Percentiles rank a stretch among this genome's conserved stretches.
These are phyloP conservation scores for Didymodactylos carnosus DNA, from an alignment of 2,888 invertebrate genomes.

Conservation along the genomic window DNA sequence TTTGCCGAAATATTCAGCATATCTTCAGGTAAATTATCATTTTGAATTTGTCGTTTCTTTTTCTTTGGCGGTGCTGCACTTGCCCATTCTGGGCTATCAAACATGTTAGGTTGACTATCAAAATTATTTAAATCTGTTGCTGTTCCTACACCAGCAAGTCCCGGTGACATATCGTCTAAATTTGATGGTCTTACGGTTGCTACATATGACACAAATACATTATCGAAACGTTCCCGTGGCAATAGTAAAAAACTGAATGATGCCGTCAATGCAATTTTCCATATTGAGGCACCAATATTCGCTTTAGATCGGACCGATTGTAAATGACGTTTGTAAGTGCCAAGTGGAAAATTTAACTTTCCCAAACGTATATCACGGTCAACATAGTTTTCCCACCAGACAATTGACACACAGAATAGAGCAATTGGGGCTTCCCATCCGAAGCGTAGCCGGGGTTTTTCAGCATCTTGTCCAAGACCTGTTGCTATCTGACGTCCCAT, in stretches of 20 bases:
- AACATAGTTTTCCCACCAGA: constrained; percentile 68
- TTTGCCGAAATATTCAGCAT: neutral
- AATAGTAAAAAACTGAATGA: constrained; percentile 21
- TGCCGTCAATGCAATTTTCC: constrained; percentile 22
- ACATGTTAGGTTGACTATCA: neutral
- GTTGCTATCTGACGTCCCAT: neutral
- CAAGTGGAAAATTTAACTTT: constrained; percentile 13
- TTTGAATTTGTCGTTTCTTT: neutral
- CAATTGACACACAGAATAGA: constrained; percentile 48
- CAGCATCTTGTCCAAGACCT: neutral
- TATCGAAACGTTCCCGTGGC: constrained; percentile 15
- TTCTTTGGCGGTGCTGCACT: too few species aligned
- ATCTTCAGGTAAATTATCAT: neutral
- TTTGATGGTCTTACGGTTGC: neutral
- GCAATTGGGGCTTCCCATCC: constrained; percentile 46
- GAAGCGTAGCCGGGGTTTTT: constrained; percentile 3
- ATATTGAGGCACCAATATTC: constrained; percentile 21
- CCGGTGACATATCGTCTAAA: neutral
- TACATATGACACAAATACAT: constrained; percentile 14
- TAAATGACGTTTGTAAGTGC: constrained; percentile 20
- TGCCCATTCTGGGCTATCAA: neutral
- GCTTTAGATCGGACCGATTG: constrained; percentile 21
- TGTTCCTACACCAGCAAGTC: neutral
- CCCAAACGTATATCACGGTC: constrained; percentile 21
- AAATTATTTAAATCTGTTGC: constrained; percentile 3